phyloP scores from a whole-genome alignment of 1,140 invertebrate species.

The Halesus radiatus region DNA sequence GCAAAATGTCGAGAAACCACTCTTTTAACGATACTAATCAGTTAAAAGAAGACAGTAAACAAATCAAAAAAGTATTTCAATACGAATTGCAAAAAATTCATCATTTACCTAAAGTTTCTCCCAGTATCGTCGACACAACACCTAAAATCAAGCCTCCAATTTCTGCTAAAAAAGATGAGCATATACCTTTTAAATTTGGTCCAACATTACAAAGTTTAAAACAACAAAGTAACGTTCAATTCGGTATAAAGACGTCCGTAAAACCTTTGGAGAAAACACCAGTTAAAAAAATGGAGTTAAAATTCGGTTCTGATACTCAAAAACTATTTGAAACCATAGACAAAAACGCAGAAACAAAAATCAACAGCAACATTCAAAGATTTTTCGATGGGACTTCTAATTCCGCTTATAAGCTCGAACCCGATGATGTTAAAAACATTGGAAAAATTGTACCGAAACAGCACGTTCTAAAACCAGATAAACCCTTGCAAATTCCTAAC shows the following conservation, averaged over 20 bases:
- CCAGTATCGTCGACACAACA: slow-evolving; percentile 52
- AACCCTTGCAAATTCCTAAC: slow-evolving; percentile 55
- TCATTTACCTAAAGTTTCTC: slow-evolving; percentile 31
- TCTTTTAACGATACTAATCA: slow-evolving; percentile 49
- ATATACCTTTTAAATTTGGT: slow-evolving; percentile 24
- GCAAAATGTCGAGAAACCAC: slow-evolving; percentile 52
- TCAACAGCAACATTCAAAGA: background rate
- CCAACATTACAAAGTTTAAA: slow-evolving; percentile 10
- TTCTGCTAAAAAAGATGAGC: slow-evolving; percentile 6
- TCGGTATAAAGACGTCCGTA: background rate
- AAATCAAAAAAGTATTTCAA: slow-evolving; percentile 32
- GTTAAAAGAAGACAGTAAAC: background rate
- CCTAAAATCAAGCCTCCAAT: slow-evolving; percentile 51
- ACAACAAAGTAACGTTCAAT: background rate
- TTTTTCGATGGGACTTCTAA: background rate
- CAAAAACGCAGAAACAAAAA: slow-evolving; percentile 2
- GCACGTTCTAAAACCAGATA: slow-evolving; percentile 48
- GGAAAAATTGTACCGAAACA: slow-evolving; percentile 50
- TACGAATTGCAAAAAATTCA: slow-evolving; percentile 35
- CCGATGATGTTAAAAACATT: background rate
- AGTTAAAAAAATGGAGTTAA: slow-evolving; percentile 32
- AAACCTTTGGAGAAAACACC: slow-evolving; percentile 25
- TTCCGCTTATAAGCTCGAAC: background rate
- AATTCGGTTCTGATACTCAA: slow-evolving; percentile 24
- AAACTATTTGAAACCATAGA: slow-evolving; percentile 24